Evolutionary conservation across 2,113 vertebrate genomes (phyloP), one percentile per base, ranked within the genome.

Genomic region (Apistogramma diplotaenia): DNA sequence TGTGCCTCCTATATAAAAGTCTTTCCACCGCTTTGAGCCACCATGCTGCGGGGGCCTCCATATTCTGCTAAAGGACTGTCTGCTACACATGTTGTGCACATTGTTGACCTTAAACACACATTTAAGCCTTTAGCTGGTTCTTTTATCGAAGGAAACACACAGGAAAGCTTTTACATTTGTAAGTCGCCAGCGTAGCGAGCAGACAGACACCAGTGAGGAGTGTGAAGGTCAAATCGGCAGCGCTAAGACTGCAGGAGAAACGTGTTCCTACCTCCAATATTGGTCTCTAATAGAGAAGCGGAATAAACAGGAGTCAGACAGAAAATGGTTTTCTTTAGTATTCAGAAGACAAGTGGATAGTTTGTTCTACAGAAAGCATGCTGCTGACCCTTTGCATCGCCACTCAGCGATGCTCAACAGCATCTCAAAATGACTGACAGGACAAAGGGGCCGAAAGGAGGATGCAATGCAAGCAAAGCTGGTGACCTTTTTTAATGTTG

Each of bases 161-260:
- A 31, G 59, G 58, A 43, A 43, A n/a, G 77, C 73, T 72, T 62
- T 70, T 65, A 4, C 21, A 82, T 62, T 78, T 76, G 74, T 81
- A 78, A 81, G 74, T 79, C 53, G 25, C 60, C 43, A 37, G 78
- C 35, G 4, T 67, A 15, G 12, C 16, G 31, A 80, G 74, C 58
- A 72, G 59, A 57, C n/a, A 15, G 15, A 76, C 43, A 51, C 18
- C 43, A 51, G 43, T 70, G 46, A 23, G 54, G 40, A 54, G 67
- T 27, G 76, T 73, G 86, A 85, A 84, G 84, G 86, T 89, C 84
- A 86, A 25, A 37, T 62, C 70, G 51, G 57, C 57, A 62, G 37
- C 49, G 18, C 18, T 11, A 15, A 21, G 78, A 72, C 49, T 46
- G 81, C 74, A 79, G 51, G 43, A 35, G 37, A 31, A 74, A 23